Evolutionary conservation across 2,888 invertebrate genomes (phyloP).

Genomic region (Euclidia mi): DNA sequence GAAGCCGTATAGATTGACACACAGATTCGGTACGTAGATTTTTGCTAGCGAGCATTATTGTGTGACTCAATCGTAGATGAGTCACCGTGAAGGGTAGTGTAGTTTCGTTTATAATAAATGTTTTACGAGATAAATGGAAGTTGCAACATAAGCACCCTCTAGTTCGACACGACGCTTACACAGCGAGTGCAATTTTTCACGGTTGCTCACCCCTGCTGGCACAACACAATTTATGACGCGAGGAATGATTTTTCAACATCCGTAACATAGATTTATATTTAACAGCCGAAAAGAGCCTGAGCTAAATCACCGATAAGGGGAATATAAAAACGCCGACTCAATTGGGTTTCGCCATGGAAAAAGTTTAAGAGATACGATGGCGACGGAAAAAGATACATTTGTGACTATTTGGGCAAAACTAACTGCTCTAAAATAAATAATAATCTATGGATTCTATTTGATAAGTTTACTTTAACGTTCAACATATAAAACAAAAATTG

Average conservation of each 20-base stretch:
- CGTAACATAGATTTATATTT: slow-evolving; percentile 85
- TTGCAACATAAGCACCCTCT: slow-evolving; percentile 86
- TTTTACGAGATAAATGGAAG: too few species aligned
- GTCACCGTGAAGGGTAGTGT: slow-evolving; percentile 66
- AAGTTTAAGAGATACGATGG: slow-evolving; percentile 45
- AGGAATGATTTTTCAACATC: slow-evolving; percentile 87
- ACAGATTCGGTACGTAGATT: background rate
- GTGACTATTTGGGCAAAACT: slow-evolving; percentile 24
- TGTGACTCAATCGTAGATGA: slow-evolving; percentile 43
- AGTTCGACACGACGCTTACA: slow-evolving; percentile 83
- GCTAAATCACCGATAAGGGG: slow-evolving; percentile 71
- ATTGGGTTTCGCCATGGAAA: slow-evolving; percentile 51
- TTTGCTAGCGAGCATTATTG: background rate
- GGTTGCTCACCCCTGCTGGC: slow-evolving; percentile 79
- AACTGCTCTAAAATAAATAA: slow-evolving; percentile 18
- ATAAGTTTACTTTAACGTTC: background rate
- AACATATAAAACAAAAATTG: background rate
- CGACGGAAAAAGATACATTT: slow-evolving; percentile 42
- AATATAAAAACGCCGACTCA: slow-evolving; percentile 72
- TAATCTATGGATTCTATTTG: background rate
- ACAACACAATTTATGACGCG: slow-evolving; percentile 83
- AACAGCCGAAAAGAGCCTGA: slow-evolving; percentile 75
- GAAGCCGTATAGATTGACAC: background rate
- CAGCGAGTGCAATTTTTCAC: slow-evolving; percentile 85
- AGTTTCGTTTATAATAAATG: slow-evolving; percentile 80